Base-by-base conservation (phyloP, 2,113 vertebrate genomes). In the Ptyas mucosa region DNA sequence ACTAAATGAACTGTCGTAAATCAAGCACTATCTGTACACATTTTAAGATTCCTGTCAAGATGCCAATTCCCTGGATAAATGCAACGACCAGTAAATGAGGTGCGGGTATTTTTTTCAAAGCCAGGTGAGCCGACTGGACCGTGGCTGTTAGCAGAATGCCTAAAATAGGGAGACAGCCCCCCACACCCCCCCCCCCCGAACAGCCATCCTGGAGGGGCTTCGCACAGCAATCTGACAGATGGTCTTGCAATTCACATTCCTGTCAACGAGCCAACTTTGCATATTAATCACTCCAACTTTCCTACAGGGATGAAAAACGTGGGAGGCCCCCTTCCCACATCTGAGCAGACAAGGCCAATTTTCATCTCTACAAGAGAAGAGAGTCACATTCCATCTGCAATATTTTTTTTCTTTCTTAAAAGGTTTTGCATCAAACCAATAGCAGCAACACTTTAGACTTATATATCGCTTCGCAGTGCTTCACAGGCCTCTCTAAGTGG, bases 251-350 rank as follows among this genome's bases (percentile, higher is more conserved):
- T 92, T 92, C 91, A 54, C 26, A 61, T 18, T 10, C 24, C 39
- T 92, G 87, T 57, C 91, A 81, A 54, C 52, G 5, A 85, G 91
- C 87, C 87, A 92, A n/a, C 5, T 69, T 57, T 24, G 43, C 91
- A 57, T 46, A 89, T 92, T 29, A 92, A 55, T 92, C 61, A 81
- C 15, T 55, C 61, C 20, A 54, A 55, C 91, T 89, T 81, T 85
- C 61, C 46, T 46, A 7, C 61, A 34, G 51, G n/a, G 34, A 61
- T 54, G 90, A 75, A 88, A 46, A 43, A 88, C 11, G 91, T 88
- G 91, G 86, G 91, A 34, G 46, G 57, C 86, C 9, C 26, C 55
- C 86, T 81, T 39, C 34, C 64, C n/a, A 61, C 52, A 57, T 85
- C 64, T 89, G 91, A 29, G 34, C 81, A 39, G 87, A 46, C 21